Evolutionary conservation across 2,888 invertebrate species (phyloP).

Genomic region (Drosophila phalerata): DNA sequence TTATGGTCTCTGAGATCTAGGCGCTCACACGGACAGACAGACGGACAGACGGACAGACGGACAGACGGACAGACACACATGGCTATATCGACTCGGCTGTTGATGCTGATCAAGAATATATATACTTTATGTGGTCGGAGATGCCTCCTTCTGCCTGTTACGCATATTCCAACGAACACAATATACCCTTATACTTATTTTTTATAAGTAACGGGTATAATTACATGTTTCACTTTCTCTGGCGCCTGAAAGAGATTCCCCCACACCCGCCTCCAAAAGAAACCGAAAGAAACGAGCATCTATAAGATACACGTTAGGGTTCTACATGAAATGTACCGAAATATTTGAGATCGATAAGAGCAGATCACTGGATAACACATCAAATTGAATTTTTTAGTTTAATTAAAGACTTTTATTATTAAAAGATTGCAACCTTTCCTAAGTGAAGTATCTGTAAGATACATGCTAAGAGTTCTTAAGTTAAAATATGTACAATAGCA

Average conservation of each 20-base stretch:
- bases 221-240: slow-evolving; percentile 80
- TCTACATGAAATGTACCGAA: slow-evolving; percentile 7
- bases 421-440: neutral
- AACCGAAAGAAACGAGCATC: slow-evolving; percentile 23
- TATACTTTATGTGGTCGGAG: too few species aligned
- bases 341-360: neutral
- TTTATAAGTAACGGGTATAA: too few species aligned
- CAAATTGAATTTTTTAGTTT: neutral
- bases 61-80: too few species aligned
- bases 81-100: too few species aligned
- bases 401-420: neutral
- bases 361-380: neutral
- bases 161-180: too few species aligned
- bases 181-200: too few species aligned
- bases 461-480: neutral
- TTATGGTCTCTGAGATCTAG: too few species aligned
- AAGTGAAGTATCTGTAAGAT: neutral
- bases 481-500: neutral
- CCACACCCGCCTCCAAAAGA: slow-evolving; percentile 11
- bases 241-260: slow-evolving; percentile 57
- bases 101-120: too few species aligned
- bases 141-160: too few species aligned
- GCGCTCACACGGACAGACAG: too few species aligned
- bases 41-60: too few species aligned
- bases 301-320: slow-evolving; percentile 2